Percentiles rank a stretch among this genome's conserved stretches.
Conservation (phyloP, 1,140 invertebrate species). For the Alviniconcha marisindica region DNA sequence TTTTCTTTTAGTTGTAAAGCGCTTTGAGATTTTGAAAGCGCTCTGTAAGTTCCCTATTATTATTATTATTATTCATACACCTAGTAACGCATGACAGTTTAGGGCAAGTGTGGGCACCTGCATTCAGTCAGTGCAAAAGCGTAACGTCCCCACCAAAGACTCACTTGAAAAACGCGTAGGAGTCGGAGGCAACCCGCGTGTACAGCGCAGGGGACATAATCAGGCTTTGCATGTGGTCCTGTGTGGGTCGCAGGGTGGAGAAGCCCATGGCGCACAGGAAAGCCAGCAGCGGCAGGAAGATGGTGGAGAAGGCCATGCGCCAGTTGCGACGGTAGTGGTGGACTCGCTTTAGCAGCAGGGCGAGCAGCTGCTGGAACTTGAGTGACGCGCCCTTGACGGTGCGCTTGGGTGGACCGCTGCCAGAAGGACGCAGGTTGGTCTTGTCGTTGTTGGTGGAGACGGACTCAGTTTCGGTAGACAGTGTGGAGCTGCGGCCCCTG, state of each 20-base stretch:
- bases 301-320: constrained; percentile 60
- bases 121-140: no score
- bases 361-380: constrained; percentile 58
- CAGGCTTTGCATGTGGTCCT: constrained; percentile 55
- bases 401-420: not conserved
- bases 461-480: constrained; percentile 8
- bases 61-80: no score
- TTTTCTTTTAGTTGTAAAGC: no score
- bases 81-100: no score
- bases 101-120: no score
- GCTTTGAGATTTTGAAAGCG: no score
- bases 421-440: not conserved
- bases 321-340: constrained; percentile 72
- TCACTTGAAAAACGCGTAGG: constrained; percentile 65
- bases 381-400: constrained; percentile 40
- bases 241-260: constrained; percentile 56
- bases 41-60: no score
- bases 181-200: constrained; percentile 66
- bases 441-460: constrained; percentile 20
- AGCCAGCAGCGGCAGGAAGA: constrained; percentile 68
- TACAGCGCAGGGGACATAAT: constrained; percentile 71
- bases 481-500: not conserved
- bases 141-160: no score
- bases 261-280: constrained; percentile 65
- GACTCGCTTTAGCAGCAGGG: constrained; percentile 70